Evolutionary conservation across 2,113 vertebrate species (phyloP).

Genomic region (Pomatostomus ruficeps): DNA sequence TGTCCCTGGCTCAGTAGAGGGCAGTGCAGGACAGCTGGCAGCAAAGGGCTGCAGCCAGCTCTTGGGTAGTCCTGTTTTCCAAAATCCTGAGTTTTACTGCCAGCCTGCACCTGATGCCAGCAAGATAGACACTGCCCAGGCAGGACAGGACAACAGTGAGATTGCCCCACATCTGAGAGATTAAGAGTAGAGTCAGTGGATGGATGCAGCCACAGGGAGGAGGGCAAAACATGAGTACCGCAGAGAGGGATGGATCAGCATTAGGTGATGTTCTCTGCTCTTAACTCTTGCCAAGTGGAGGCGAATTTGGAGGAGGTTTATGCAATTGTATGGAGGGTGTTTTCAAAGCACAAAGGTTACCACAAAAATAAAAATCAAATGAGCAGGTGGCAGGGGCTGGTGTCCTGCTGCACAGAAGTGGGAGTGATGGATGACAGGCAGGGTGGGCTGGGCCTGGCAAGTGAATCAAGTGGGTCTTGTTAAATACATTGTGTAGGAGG

Average conservation of each 20-base stretch:
- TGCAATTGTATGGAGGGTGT: not conserved
- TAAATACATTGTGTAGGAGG: not conserved
- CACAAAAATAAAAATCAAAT: constrained; percentile 15
- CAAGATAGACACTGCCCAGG: not conserved
- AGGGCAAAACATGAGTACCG: not conserved
- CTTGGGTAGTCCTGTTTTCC: not conserved
- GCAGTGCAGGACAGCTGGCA: constrained; percentile 8
- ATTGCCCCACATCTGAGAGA: not conserved
- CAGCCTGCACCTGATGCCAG: not conserved
- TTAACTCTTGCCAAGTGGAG: not conserved
- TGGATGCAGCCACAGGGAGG: not conserved
- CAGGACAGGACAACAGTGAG: not conserved
- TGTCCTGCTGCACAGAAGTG: not conserved
- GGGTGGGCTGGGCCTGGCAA: not conserved
- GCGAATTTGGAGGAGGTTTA: not conserved
- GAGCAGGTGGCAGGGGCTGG: not conserved
- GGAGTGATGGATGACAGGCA: not conserved
- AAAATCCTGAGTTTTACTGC: not conserved
- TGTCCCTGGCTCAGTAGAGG: constrained; percentile 14
- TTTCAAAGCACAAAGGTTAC: constrained; percentile 8
- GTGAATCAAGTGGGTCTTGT: not conserved
- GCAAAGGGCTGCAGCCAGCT: not conserved
- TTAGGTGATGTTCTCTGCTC: not conserved
- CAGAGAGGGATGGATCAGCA: not conserved
- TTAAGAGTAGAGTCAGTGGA: not conserved